Conservation (phyloP, 2,113 vertebrate genomes). For the Ammodytes dubius region DNA sequence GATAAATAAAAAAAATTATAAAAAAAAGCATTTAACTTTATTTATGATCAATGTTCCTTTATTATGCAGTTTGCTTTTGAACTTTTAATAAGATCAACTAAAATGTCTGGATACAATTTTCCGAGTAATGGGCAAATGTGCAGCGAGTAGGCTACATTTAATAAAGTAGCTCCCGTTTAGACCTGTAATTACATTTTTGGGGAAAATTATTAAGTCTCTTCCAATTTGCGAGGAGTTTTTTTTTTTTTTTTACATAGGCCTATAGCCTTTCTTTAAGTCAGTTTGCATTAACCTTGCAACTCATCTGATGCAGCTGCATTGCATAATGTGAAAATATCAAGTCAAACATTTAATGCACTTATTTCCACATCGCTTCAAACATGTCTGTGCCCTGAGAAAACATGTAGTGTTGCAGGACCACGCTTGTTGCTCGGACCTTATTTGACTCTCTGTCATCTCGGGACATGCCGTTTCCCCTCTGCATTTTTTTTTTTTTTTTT, state of each 20-base stretch:
- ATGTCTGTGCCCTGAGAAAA: not conserved
- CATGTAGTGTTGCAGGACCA: not conserved
- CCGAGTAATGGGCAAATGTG: not conserved
- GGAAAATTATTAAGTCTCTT: not conserved
- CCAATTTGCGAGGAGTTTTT: too few relatives aligned
- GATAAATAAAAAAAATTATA: not conserved
- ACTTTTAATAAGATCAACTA: not conserved
- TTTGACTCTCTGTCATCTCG: conserved; percentile 36
- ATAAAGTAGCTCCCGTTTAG: too few relatives aligned
- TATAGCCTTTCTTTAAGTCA: not conserved
- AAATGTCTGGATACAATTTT: not conserved
- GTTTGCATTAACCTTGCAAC: not conserved
- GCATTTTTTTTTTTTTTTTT: conserved; percentile 38
- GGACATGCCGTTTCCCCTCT: conserved; percentile 36
- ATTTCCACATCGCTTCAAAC: not conserved
- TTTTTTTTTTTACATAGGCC: too few relatives aligned
- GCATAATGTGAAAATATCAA: not conserved
- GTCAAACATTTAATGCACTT: not conserved
- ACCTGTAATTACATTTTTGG: too few relatives aligned
- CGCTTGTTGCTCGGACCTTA: conserved; percentile 22
- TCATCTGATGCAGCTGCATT: not conserved
- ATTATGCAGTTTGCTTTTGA: not conserved
- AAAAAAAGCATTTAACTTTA: not conserved
- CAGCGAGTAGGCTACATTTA: not conserved
- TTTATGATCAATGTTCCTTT: not conserved